A percentile compares a stretch with the other conserved stretches of the same genome.
Conservation (phyloP, 2,113 vertebrate species). For the Chlorodrepanis virens region DNA sequence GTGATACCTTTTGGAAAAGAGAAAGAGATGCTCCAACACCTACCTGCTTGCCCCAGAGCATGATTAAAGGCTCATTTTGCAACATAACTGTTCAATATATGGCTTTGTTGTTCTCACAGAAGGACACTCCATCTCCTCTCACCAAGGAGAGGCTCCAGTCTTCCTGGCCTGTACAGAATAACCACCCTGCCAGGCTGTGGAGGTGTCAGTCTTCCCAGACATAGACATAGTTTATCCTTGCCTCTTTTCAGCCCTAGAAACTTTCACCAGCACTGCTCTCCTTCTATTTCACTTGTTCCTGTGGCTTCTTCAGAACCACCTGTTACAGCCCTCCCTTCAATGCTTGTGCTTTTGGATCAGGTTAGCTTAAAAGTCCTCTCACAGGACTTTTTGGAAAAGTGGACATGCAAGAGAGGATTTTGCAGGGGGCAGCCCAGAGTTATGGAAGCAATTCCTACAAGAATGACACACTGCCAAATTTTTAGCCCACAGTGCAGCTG, state of each 20-base stretch:
- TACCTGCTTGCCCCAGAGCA: not conserved
- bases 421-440: not conserved
- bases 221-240: not conserved
- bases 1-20: not conserved
- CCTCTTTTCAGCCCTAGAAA: not conserved
- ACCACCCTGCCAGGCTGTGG: not conserved
- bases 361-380: not conserved
- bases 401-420: not conserved
- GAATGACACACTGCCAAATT: not conserved
- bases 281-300: not conserved
- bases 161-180: not conserved
- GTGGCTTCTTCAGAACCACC: not conserved
- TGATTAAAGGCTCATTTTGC: not conserved
- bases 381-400: not conserved
- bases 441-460: not conserved
- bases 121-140: not conserved
- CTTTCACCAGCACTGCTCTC: not conserved
- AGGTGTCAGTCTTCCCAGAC: not conserved
- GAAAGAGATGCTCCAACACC: not conserved
- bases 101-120: not conserved
- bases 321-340: not conserved
- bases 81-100: accelerated
- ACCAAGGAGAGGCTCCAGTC: not conserved
- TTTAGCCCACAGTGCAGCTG: not conserved
- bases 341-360: not conserved